Evolutionary conservation across 92 coral and sea anemone species (phyloP), one percentile per base, ranked within the genome.

Genomic region (Ricordea florida): DNA sequence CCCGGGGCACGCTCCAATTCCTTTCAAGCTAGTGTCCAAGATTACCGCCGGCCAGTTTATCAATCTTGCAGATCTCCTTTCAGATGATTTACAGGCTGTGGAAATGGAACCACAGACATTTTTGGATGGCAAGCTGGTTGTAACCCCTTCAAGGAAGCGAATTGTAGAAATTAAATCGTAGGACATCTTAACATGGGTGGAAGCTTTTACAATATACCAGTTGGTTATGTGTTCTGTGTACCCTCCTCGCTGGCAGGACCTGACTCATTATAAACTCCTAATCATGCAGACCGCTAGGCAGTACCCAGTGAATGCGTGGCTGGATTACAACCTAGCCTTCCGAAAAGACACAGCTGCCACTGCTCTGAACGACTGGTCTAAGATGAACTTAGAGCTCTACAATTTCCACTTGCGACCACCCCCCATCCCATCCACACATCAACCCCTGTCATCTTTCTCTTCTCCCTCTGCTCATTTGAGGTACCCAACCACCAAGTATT

Each of bases 361-460:
- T 8, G 62, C 44, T 27, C 28, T 46, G 23, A 25, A 28, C 4
- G 61, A 68, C 41, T 68, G 76, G 76, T 68, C 76, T 3, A 37
- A 40, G 26, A 68, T 68, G 76, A 68, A 68, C 27, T 41, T 46
- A n/a, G 46, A 68, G n/a, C 25, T 68, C 43, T 68, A 49, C 56
- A 68, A 48, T 30, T 68, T 68, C 56, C 25, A 21, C 56, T 30
- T 48, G n/a, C 2, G 7, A 21, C 29, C 4, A 30, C 56, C 56
- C 21, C 56, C 18, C 26, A 50, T 10, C 7, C 20, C n/a, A n/a
- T n/a, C n/a, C n/a, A n/a, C n/a, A n/a, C n/a, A n/a, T n/a, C n/a
- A n/a, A n/a, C n/a, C n/a, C n/a, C n/a, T n/a, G n/a, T n/a, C n/a
- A n/a, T n/a, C n/a, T n/a, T n/a, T n/a, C n/a, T n/a, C n/a, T n/a